A percentile compares a stretch with the other conserved stretches of the same genome.
phyloP scores from a whole-genome alignment of 2,113 vertebrate genomes.

The Daphoenositta chrysoptera region DNA sequence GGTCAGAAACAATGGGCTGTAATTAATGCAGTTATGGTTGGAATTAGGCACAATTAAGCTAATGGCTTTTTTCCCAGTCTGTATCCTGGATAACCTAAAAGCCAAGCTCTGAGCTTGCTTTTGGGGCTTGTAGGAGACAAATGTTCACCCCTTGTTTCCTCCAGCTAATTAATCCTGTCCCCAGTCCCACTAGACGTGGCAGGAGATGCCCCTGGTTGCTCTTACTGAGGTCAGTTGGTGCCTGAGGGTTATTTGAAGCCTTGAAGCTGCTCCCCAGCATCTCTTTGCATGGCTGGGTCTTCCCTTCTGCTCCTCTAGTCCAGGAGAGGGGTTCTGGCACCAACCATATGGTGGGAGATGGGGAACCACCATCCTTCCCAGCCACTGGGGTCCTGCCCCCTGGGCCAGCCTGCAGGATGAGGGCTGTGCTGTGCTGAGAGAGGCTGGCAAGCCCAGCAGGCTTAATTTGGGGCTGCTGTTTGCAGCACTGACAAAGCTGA shows the following conservation, averaged over 20 bases:
- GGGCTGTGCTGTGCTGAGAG: background rate
- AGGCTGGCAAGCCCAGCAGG: accelerated
- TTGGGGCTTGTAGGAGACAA: background rate
- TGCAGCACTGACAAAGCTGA: background rate
- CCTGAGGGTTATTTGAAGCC: background rate
- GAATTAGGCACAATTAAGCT: background rate
- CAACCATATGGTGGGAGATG: background rate
- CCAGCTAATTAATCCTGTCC: background rate
- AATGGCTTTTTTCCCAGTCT: background rate
- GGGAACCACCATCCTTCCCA: background rate
- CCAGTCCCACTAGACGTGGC: background rate
- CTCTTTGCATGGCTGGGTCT: background rate
- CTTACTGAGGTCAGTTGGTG: background rate
- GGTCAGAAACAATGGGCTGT: background rate
- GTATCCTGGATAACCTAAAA: background rate
- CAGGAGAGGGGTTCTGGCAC: background rate
- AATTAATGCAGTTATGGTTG: background rate
- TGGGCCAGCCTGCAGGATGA: background rate
- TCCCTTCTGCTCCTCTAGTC: background rate
- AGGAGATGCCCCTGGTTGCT: background rate
- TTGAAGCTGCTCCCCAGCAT: background rate
- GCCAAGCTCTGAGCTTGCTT: background rate
- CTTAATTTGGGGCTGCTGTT: background rate
- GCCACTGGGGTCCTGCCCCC: accelerated
- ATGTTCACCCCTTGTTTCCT: background rate